Evolutionary conservation across 2,113 vertebrate species (phyloP), one percentile per base, ranked within the genome.

Genomic region (Salvelinus namaycush): DNA sequence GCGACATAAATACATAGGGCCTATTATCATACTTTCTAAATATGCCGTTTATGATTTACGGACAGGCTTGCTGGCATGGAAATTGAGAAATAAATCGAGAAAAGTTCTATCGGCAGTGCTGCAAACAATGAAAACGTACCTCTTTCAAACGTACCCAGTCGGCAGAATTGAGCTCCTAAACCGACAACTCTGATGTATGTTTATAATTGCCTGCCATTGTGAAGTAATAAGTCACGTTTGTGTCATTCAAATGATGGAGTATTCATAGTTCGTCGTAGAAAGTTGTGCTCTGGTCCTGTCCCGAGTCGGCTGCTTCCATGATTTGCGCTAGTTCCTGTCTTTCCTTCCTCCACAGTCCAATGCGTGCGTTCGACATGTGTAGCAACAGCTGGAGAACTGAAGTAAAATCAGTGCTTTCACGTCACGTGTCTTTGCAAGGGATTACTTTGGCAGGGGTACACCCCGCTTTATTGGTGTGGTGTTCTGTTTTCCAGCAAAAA

Each of bases 381-480:
- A 84, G 81, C 59, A 57, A 20, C 54, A 57, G 54, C 39, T 11
- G 9, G 39, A 44, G 8, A 44, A 44, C 9, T 44, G 87, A 85
- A 87, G 84, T 85, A 79, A 82, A 82, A 70, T 72, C 76, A 49
- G 75, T 76, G 51, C 87, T 86, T 85, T 83, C 85, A 79, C 5
- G 70, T 90, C 89, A 90, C 87, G 85, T 89, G 88, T 71, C 54
- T 34, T 26, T 8, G 29, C 29, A 34, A 39, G 76, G 73, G 39
- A 44, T 11, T 2, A 11, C 1, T 9, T 44, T 8, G 8, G 8
- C 39, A 44, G 7, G 8, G 39, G 8, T 44, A 9, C 39, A 44
- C 8, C 8, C 39, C 8, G 39, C 8, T 44, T 44, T 44, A 8
- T 44, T 44, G 39, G 39, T 11, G 8, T 44, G 39, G 39, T 44